These are phyloP conservation scores for Tipula confusa DNA, from an alignment of 2,888 invertebrate genomes.

Conservation along the genomic window DNA sequence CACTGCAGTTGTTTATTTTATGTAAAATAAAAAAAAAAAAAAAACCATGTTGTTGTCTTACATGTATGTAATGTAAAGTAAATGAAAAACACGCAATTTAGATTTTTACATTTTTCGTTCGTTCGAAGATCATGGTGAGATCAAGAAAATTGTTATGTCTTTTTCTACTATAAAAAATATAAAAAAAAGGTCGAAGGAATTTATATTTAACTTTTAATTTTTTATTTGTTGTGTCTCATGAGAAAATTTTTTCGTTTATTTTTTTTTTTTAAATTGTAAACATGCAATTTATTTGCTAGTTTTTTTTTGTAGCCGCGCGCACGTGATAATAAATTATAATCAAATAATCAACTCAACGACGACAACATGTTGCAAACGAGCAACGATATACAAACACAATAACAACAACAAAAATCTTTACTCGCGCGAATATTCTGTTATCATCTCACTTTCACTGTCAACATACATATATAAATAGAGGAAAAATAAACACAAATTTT, in stretches of 20 bases:
- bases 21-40: background rate
- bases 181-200: background rate
- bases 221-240: background rate
- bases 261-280: background rate
- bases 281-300: background rate
- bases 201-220: background rate
- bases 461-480: no score
- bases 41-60: background rate
- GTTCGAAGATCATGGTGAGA: conserved; percentile 1
- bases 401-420: background rate
- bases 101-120: background rate
- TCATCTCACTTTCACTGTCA: conserved; percentile 25
- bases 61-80: conserved; percentile 5
- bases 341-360: background rate
- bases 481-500: background rate
- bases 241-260: background rate
- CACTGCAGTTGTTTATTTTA: background rate
- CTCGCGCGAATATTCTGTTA: background rate
- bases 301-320: background rate
- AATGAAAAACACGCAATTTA: conserved; percentile 1
- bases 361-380: background rate
- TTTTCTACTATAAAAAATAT: background rate
- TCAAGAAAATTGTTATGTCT: conserved; percentile 7
- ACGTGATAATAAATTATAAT: conserved; percentile 9
- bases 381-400: background rate